Base-by-base conservation (phyloP, 2,888 invertebrate genomes). In the Aphodius granarius region DNA sequence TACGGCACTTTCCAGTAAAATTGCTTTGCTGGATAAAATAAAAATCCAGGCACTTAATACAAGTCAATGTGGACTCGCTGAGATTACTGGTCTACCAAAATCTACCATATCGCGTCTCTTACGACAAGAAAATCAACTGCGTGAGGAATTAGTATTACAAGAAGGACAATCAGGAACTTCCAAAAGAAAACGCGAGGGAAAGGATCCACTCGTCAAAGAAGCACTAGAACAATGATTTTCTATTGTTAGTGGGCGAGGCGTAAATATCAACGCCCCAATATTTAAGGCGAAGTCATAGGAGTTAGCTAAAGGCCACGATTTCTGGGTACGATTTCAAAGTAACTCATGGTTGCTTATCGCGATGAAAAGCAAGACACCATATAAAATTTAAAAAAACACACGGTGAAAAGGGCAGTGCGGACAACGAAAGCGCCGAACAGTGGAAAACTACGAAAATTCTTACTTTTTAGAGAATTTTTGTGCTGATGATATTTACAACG, bases 311-410 rank as follows among this genome's bases (percentile, higher is more conserved):
- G 81, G 79, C 21, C 75, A 80, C 72, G 66, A n/a, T n/a, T n/a
- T n/a, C n/a, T n/a, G n/a, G n/a, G n/a, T n/a, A 77, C 66, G 77
- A 77, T 75, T 81, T 82, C 70, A 80, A 78, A 74, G 81, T 82
- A 66, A 80, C 82, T 66, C 77, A 81, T 77, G 81, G 83, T 76
- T 83, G 82, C 81, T 78, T 83, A 68, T 77, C 78, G 71, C 77
- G 82, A n/a, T 83, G 82, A 79, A 82, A 82, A 77, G 71, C 75
- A 21, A 78, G 82, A 66, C 76, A 81, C 66, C 79, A 80, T 70
- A 81, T 81, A 22, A 80, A 77, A 75, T 80, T 79, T 77, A 79
- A 80, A 73, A 78, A 77, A 73, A 71, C 72, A 19, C 73, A 76
- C 21, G 73, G 77, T 70, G 78, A 79, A 75, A 79, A 77, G 73